phyloP scores from a whole-genome alignment of 2,113 vertebrate genomes.

The Elanoides forficatus region DNA sequence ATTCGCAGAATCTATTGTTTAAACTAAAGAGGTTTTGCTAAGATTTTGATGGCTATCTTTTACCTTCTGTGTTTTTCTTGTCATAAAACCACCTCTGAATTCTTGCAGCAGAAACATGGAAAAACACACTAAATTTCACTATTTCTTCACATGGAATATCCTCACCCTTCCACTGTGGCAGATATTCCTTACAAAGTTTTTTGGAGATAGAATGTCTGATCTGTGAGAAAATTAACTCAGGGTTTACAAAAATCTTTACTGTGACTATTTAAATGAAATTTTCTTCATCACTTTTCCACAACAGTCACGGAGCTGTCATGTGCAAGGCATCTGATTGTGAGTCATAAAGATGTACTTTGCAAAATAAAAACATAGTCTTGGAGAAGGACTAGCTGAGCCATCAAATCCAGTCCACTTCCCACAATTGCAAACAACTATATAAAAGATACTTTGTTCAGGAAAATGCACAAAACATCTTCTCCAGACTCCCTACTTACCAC shows the following conservation, averaged over 20 bases:
- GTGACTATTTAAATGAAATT: not conserved
- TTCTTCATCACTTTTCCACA: not conserved
- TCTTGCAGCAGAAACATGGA: not conserved
- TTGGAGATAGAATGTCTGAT: not conserved
- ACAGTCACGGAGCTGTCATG: not conserved
- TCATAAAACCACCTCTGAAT: not conserved
- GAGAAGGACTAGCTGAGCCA: not conserved
- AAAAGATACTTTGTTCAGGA: not conserved
- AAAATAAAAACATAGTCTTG: not conserved
- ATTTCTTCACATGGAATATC: not conserved
- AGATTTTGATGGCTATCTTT: not conserved
- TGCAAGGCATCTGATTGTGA: conserved; percentile 17
- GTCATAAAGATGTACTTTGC: not conserved
- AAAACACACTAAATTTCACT: not conserved
- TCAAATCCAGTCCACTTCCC: not conserved
- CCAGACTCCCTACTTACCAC: not conserved
- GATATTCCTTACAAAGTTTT: not conserved
- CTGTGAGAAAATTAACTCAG: not conserved
- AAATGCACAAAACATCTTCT: not conserved
- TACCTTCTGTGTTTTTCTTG: not conserved
- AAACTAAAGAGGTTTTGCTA: not conserved
- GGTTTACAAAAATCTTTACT: not conserved
- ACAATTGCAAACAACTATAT: not conserved
- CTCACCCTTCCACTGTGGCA: not conserved
- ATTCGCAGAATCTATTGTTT: not conserved